Evolutionary conservation across 2,113 vertebrate species (phyloP), one percentile per base, ranked within the genome.

Genomic region (Lamprologus sp.): DNA sequence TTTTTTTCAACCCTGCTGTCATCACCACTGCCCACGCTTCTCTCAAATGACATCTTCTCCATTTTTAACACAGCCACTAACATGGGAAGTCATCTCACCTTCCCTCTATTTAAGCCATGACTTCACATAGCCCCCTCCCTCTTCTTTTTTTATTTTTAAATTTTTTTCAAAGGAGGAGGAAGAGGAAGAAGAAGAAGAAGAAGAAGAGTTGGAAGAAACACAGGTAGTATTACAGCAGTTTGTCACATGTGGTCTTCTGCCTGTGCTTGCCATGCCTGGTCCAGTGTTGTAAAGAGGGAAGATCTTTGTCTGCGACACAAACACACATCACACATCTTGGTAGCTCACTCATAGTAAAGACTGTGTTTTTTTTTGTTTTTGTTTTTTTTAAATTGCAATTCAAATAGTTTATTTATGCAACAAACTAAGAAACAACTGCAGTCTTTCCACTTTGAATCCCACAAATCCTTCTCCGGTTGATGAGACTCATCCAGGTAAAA

Each of bases 181-280:
- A 63, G 58, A 19, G 0, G 49, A n/a, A 83, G 91, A 84, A 83
- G 92, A 84, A 83, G 92, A 45, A 55, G 90, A 93, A 56, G 91
- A 94, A 37, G 88, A 93, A 42, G 91, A 82, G 12, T 14, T 88
- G 79, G 88, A 91, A 86, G 91, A 93, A 79, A 90, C 89, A 86
- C 89, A 93, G 90, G 92, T 94, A 92, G 83, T 85, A 42, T 37
- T 5, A 65, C 33, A 84, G 33, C 37, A 5, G 33, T 37, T 63
- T 83, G 35, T 80, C 49, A 31, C 9, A 5, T 73, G 79, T 82
- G 42, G 79, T 40, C 21, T 63, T 37, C 54, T 87, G 54, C 68
- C 53, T 86, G 86, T 88, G 77, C 13, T 63, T 56, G 55, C 83
- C 65, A 26, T 79, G 73, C 33, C 45, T 47, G n/a, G 55, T 80